phyloP scores from a whole-genome alignment of 2,888 invertebrate genomes.

The Steromphala cineraria region DNA sequence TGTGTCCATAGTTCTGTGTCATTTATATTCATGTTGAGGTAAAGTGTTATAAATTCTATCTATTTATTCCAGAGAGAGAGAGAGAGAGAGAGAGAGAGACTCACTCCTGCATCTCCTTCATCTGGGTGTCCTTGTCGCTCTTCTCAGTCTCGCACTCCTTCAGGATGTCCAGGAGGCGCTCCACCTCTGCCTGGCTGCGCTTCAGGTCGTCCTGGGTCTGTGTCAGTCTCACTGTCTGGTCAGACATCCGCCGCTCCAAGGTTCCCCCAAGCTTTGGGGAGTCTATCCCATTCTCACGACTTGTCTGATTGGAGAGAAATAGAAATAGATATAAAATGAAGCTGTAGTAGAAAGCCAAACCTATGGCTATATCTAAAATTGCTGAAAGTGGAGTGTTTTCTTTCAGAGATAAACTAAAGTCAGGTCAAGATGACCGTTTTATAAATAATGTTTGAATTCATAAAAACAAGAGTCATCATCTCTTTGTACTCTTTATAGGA shows the following conservation, averaged over 20 bases:
- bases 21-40: too few species aligned
- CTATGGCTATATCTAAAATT: background rate
- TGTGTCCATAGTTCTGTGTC: too few species aligned
- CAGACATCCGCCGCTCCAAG: background rate
- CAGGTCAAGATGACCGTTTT: too few species aligned
- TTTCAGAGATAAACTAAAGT: too few species aligned
- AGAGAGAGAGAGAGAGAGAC: conserved; percentile 34
- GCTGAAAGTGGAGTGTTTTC: too few species aligned
- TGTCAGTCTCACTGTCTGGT: conserved; percentile 30
- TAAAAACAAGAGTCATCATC: too few species aligned
- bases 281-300: conserved; percentile 15
- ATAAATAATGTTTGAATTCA: too few species aligned
- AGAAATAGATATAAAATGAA: background rate
- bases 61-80: too few species aligned
- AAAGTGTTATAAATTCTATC: too few species aligned
- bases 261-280: background rate
- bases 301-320: background rate
- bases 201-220: conserved; percentile 55
- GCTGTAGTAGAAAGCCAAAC: background rate
- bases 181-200: conserved; percentile 72
- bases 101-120: conserved; percentile 73
- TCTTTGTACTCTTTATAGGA: too few species aligned
- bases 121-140: conserved; percentile 66
- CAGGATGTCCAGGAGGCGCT: conserved; percentile 75
- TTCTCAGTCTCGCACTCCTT: conserved; percentile 75